Conservation (phyloP, 1,140 invertebrate genomes). For the Magallana angulata region DNA sequence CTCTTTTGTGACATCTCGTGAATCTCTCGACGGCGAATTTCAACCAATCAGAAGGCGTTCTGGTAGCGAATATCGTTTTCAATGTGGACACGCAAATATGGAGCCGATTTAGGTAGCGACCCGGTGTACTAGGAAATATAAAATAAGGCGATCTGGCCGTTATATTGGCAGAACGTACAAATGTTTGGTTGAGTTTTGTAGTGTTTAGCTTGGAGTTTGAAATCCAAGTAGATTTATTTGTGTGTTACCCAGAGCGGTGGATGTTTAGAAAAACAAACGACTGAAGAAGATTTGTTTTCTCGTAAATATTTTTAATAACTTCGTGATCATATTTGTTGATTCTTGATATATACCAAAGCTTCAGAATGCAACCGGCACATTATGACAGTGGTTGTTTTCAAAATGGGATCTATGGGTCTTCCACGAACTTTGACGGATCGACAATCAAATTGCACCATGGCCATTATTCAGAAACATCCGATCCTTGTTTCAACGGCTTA, state of each 20-base stretch:
- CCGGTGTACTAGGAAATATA: conserved; percentile 20
- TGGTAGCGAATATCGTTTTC: conserved; percentile 31
- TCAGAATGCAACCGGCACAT: conserved; percentile 62
- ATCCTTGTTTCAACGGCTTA: conserved; percentile 63
- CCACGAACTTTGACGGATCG: conserved; percentile 62
- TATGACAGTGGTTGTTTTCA: conserved; percentile 65
- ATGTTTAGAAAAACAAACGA: conserved; percentile 46
- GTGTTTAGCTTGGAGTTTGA: conserved; percentile 39
- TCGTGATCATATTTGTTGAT: conserved; percentile 41
- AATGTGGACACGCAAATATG: conserved; percentile 48
- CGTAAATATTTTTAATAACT: conserved; percentile 45
- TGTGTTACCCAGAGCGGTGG: conserved; percentile 9
- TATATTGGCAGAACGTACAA: conserved; percentile 41
- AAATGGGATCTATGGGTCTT: conserved; percentile 62
- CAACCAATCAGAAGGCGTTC: conserved; percentile 42
- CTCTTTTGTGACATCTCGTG: conserved; percentile 13
- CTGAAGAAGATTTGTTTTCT: conserved; percentile 53
- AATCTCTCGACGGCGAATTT: conserved; percentile 13
- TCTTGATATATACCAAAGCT: neutral
- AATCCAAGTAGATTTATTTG: conserved; percentile 28
- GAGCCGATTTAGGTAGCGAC: conserved; percentile 10
- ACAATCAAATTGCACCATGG: conserved; percentile 66
- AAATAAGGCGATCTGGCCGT: conserved; percentile 39
- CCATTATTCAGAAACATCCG: conserved; percentile 62
- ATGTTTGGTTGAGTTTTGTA: conserved; percentile 45